Evolutionary conservation across 1,140 invertebrate genomes (phyloP).

Genomic region (Drosophila kohkoa): DNA sequence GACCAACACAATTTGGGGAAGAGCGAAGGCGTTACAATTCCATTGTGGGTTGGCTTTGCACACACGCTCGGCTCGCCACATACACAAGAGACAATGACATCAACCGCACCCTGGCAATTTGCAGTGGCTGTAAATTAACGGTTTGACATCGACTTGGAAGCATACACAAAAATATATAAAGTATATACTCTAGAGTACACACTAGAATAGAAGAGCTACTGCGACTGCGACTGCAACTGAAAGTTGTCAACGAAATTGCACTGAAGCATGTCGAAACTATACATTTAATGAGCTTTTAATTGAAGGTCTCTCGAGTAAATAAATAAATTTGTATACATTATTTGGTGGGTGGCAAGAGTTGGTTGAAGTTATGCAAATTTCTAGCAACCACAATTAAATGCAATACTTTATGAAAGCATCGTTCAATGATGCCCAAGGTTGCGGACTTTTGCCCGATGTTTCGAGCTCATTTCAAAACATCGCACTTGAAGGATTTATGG

Average conservation of each 20-base stretch:
- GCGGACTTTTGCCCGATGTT: background rate
- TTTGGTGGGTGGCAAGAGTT: conserved; percentile 5
- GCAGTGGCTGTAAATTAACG: conserved; percentile 41
- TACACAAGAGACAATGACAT: conserved; percentile 33
- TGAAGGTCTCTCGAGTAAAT: conserved; percentile 14
- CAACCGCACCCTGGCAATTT: conserved; percentile 56
- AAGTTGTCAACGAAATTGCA: conserved; percentile 35
- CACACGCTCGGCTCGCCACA: conserved; percentile 1
- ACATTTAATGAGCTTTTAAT: conserved; percentile 51
- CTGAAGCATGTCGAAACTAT: conserved; percentile 1
- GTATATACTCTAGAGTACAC: background rate
- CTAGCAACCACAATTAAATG: conserved; percentile 1
- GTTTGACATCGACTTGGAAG: conserved; percentile 20
- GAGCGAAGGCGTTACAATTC: conserved; percentile 26
- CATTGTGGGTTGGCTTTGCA: conserved; percentile 17
- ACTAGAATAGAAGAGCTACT: conserved; percentile 11
- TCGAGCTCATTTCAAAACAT: background rate
- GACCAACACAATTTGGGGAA: conserved; percentile 15
- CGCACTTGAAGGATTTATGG: conserved; percentile 33
- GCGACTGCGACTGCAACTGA: background rate
- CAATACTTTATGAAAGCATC: conserved; percentile 6
- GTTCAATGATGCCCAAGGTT: background rate
- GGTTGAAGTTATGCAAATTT: conserved; percentile 2
- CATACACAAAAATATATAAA: conserved; percentile 3
- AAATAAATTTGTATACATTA: conserved; percentile 18